Conservation (phyloP, 2,113 vertebrate species). For the Murina feae region DNA sequence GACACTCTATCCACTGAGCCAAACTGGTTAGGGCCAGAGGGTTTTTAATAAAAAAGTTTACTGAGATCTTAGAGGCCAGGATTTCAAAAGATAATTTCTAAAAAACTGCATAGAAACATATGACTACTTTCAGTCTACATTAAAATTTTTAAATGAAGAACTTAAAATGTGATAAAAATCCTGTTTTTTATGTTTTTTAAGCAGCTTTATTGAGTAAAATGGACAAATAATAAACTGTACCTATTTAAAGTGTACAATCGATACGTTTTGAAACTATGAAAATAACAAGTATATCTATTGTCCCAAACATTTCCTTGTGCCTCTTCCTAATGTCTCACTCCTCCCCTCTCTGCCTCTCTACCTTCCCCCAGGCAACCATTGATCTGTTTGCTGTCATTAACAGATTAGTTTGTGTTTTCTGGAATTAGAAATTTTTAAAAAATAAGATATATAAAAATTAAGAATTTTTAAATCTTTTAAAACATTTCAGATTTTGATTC, state of each 20-base stretch:
- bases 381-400: neutral
- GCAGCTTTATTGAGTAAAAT: neutral
- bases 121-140: neutral
- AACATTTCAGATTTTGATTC: conserved; percentile 14
- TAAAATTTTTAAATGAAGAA: neutral
- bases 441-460: neutral
- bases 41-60: conserved; percentile 10
- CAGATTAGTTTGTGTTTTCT: conserved; percentile 29
- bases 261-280: neutral
- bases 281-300: neutral
- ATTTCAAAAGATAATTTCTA: conserved; percentile 17
- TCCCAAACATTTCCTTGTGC: neutral
- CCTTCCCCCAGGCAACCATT: neutral
- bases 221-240: neutral
- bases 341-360: neutral
- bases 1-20: no score
- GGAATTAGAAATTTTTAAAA: neutral
- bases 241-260: neutral
- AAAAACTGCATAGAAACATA: neutral
- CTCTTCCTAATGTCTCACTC: neutral
- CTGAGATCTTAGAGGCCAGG: conserved; percentile 16
- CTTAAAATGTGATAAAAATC: conserved; percentile 1
- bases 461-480: conserved; percentile 14
- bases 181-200: neutral
- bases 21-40: no score